Percentiles rank a stretch among this genome's conserved stretches.
These are phyloP conservation scores for Tholera decimalis DNA, from an alignment of 2,888 invertebrate genomes.

Conservation along the genomic window DNA sequence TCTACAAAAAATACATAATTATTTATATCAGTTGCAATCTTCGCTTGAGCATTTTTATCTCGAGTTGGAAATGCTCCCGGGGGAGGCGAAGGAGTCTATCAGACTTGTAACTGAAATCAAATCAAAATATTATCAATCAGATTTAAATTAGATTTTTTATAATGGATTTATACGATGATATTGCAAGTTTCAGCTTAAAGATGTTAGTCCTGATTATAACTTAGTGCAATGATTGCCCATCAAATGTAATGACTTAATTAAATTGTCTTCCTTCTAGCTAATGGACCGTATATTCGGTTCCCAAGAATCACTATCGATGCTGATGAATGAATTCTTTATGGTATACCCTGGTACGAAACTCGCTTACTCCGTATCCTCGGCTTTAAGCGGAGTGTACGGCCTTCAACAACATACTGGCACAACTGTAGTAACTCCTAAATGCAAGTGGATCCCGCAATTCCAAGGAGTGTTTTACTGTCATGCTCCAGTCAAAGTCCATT, in stretches of 20 bases:
- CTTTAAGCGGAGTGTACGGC: conserved; percentile 77
- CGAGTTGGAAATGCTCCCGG: too few species aligned
- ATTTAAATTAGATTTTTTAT: too few species aligned
- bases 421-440: conserved; percentile 70
- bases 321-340: conserved; percentile 86
- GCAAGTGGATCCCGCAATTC: conserved; percentile 86
- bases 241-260: not conserved
- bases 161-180: not conserved
- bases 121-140: too few species aligned
- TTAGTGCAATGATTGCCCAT: not conserved
- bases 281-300: conserved; percentile 83
- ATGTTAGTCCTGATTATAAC: not conserved
- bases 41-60: too few species aligned
- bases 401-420: conserved; percentile 76
- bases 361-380: conserved; percentile 84
- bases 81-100: too few species aligned
- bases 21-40: too few species aligned
- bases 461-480: conserved; percentile 85
- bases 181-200: not conserved
- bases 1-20: not conserved
- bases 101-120: too few species aligned
- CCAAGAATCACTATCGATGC: conserved; percentile 75
- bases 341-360: conserved; percentile 80
- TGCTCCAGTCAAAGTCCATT: conserved; percentile 80
- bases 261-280: conserved; percentile 70